Evolutionary conservation across 2,888 invertebrate genomes (phyloP).

Genomic region (Macrosiphum euphorbiae): DNA sequence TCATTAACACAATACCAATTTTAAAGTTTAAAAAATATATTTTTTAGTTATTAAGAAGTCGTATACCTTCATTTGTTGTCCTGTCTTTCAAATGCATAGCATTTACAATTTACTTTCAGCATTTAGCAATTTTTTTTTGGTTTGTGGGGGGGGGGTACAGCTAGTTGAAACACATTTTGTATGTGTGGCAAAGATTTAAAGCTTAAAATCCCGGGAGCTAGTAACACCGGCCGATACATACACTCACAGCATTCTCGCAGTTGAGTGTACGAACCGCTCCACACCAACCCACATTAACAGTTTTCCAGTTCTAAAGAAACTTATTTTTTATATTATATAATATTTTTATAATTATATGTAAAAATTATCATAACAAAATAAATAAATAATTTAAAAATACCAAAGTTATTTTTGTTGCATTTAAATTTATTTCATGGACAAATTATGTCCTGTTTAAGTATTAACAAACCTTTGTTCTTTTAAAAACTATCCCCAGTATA

Average conservation of each 20-base stretch:
- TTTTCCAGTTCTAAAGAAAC: not conserved
- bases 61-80: not conserved
- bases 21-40: not conserved
- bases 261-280: too few species aligned
- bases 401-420: not conserved
- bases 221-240: too few species aligned
- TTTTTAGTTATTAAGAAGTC: not conserved
- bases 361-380: not conserved
- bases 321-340: not conserved
- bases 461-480: not conserved
- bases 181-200: too few species aligned
- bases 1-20: not conserved
- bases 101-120: not conserved
- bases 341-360: not conserved
- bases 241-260: too few species aligned
- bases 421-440: not conserved
- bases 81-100: not conserved
- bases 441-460: not conserved
- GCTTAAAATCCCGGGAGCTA: too few species aligned
- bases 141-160: too few species aligned
- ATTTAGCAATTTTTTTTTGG: not conserved
- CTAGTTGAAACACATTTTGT: too few species aligned
- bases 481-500: not conserved
- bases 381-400: not conserved
- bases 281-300: not conserved